A percentile compares a stretch with the other conserved stretches of the same genome.
Conservation (phyloP, 2,797 vertebrate species). For the Danionella dracula region DNA sequence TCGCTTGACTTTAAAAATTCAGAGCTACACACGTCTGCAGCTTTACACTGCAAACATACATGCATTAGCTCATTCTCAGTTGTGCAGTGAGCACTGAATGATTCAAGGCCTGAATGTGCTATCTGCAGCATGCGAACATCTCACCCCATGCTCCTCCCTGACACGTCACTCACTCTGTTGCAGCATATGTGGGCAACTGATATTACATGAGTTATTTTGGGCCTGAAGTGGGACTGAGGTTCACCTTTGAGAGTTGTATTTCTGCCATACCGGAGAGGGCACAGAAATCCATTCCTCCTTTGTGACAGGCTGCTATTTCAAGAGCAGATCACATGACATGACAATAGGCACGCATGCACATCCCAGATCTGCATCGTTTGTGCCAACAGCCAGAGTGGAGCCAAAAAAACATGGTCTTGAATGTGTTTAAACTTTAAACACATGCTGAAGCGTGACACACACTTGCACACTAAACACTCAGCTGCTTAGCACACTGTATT, state of each 20-base stretch:
- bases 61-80: not conserved
- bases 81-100: constrained; percentile 44
- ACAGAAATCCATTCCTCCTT: constrained; percentile 29
- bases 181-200: not conserved
- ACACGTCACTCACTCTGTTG: constrained; percentile 7
- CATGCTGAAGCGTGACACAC: constrained; percentile 37
- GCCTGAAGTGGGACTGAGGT: constrained; percentile 25
- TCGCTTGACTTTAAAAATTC: not conserved
- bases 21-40: not conserved
- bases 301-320: constrained; percentile 46
- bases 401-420: constrained; percentile 24
- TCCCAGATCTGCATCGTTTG: constrained; percentile 12
- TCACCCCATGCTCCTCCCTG: constrained; percentile 32
- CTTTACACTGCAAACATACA: not conserved
- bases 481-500: not conserved
- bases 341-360: constrained; percentile 35
- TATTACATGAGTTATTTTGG: constrained; percentile 27
- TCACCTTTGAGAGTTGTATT: constrained; percentile 46
- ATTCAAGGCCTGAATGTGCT: constrained; percentile 45
- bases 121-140: constrained; percentile 43
- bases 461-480: constrained; percentile 10
- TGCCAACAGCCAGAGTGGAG: constrained; percentile 33
- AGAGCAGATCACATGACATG: constrained; percentile 44
- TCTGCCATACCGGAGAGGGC: constrained; percentile 40
- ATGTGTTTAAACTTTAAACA: constrained; percentile 55